A percentile compares a stretch with the other conserved stretches of the same genome.
Conservation (phyloP, 2,888 invertebrate genomes). For the Megamerina dolium region DNA sequence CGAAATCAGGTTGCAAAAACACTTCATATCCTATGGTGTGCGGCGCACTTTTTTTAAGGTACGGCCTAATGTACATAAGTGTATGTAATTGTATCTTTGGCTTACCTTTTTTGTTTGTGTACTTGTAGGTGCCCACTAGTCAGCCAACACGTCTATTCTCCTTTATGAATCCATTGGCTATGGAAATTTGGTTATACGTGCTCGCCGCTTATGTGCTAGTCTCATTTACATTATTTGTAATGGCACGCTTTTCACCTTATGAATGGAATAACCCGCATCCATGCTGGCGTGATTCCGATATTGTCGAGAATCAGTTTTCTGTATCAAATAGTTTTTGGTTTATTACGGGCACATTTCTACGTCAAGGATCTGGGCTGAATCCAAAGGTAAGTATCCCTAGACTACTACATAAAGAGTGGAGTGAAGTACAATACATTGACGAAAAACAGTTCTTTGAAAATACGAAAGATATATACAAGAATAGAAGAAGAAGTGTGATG, state of each 20-base stretch:
- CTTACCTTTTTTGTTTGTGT: background rate
- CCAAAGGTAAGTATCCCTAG: conserved; percentile 61
- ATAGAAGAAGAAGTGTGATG: too few species aligned
- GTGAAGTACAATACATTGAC: too few species aligned
- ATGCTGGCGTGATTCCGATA: conserved; percentile 74
- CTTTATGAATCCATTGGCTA: conserved; percentile 92
- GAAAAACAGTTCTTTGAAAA: too few species aligned
- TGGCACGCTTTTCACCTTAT: conserved; percentile 95
- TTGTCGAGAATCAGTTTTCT: conserved; percentile 93
- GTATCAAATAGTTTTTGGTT: conserved; percentile 91
- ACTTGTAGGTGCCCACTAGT: conserved; percentile 75
- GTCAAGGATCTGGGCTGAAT: conserved; percentile 77
- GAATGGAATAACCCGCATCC: conserved; percentile 86
- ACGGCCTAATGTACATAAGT: too few species aligned
- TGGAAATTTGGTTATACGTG: conserved; percentile 95
- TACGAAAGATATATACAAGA: too few species aligned
- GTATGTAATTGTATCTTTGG: too few species aligned
- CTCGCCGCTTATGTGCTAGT: conserved; percentile 90
- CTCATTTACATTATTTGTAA: conserved; percentile 88
- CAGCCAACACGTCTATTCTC: conserved; percentile 86
- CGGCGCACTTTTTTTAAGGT: too few species aligned
- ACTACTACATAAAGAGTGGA: too few species aligned
- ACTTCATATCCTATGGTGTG: too few species aligned
- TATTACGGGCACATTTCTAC: conserved; percentile 81
- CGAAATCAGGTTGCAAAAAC: too few species aligned